Evolutionary conservation across 2,113 vertebrate genomes (phyloP).

Genomic region (Terrapene triunguis): DNA sequence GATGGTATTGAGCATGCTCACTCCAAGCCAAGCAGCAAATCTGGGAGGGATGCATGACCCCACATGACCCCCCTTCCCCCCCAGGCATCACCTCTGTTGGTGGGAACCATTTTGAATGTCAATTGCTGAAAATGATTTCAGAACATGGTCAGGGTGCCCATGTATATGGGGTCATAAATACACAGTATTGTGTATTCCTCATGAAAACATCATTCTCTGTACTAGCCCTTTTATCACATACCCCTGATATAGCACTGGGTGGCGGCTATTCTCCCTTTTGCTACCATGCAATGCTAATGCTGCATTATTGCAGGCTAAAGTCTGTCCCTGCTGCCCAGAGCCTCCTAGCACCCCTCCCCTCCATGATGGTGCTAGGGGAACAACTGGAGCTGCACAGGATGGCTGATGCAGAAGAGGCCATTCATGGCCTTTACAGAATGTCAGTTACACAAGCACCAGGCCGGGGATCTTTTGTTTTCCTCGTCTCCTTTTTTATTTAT

Average conservation of each 20-base stretch:
- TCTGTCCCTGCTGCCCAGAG: background rate
- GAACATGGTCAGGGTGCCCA: background rate
- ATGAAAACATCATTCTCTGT: background rate
- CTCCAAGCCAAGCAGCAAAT: background rate
- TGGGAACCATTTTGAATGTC: background rate
- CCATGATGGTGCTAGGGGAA: background rate
- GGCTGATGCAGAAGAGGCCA: background rate
- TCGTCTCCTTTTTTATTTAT: background rate
- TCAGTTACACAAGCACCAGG: background rate
- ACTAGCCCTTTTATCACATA: background rate
- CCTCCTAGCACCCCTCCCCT: background rate
- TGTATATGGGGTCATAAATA: background rate
- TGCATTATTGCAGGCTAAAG: background rate
- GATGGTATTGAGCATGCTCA: background rate
- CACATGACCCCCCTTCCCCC: rapidly evolving
- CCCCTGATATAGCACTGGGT: background rate
- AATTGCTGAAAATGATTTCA: background rate
- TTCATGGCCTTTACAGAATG: background rate
- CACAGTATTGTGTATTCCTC: background rate
- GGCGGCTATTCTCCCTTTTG: background rate
- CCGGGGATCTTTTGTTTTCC: background rate
- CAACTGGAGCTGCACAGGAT: background rate
- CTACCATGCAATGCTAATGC: background rate
- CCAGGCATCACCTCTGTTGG: background rate
- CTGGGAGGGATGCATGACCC: too few relatives aligned